phyloP scores from a whole-genome alignment of 2,113 vertebrate genomes.

The Brachyistius frenatus region DNA sequence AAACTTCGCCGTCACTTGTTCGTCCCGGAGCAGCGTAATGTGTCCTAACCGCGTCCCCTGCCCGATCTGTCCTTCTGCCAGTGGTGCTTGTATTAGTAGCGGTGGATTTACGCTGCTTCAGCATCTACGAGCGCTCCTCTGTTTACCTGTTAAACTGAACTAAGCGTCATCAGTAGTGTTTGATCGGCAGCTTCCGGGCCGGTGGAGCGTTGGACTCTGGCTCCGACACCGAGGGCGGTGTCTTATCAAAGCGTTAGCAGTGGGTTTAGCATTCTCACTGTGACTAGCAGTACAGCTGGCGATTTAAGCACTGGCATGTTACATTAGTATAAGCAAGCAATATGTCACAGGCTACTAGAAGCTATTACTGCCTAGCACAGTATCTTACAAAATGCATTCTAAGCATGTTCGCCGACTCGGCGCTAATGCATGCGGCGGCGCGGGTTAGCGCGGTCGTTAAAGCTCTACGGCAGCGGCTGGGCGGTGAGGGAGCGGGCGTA shows the following conservation, averaged over 20 bases:
- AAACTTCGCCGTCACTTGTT: background rate
- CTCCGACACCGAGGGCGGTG: background rate
- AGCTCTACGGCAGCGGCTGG: conserved; percentile 27
- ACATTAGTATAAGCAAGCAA: conserved; percentile 34
- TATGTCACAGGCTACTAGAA: conserved; percentile 20
- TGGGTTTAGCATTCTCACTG: conserved; percentile 14
- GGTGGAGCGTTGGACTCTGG: conserved; percentile 18
- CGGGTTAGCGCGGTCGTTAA: conserved; percentile 1
- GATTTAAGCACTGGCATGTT: conserved; percentile 23
- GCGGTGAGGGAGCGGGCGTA: conserved; percentile 80
- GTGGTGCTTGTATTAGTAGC: conserved; percentile 40
- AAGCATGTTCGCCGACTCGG: background rate
- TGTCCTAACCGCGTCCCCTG: background rate
- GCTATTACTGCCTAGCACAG: conserved; percentile 15
- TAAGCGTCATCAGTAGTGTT: background rate
- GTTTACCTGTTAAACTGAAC: background rate
- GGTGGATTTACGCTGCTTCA: background rate
- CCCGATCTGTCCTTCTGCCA: conserved; percentile 51
- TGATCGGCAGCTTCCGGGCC: conserved; percentile 6
- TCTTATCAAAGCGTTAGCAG: conserved; percentile 34
- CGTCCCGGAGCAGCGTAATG: background rate
- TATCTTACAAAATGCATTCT: conserved; percentile 26
- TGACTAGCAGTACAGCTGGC: background rate
- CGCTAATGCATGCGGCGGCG: conserved; percentile 28
- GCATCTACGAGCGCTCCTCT: conserved; percentile 35